phyloP scores from a whole-genome alignment of 2,113 vertebrate species.

The Malurus melanocephalus region DNA sequence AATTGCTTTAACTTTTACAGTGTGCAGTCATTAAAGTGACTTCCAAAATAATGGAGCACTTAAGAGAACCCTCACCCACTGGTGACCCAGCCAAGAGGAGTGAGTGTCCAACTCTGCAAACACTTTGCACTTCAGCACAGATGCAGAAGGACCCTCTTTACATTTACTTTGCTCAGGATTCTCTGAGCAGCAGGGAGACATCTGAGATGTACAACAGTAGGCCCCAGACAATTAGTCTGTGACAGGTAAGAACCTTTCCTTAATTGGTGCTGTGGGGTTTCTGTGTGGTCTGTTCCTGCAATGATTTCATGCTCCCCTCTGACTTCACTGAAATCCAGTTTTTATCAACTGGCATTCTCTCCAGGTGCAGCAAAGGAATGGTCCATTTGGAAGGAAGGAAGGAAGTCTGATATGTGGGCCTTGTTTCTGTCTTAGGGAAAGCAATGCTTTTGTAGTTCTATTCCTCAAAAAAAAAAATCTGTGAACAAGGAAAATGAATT shows the following conservation, averaged over 20 bases:
- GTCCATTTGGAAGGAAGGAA: not conserved
- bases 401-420: not conserved
- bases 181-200: constrained; percentile 16
- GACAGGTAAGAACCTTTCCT: not conserved
- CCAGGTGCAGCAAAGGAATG: constrained; percentile 1
- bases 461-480: not conserved
- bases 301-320: not conserved
- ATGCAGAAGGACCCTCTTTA: not conserved
- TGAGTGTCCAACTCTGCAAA: not conserved
- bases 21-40: constrained; percentile 11
- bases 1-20: constrained; percentile 37
- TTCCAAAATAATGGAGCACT: constrained; percentile 16
- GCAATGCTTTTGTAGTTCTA: constrained; percentile 1
- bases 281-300: not conserved
- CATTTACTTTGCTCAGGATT: not conserved
- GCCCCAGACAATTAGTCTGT: not conserved
- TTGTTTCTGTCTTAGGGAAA: not conserved
- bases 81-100: not conserved
- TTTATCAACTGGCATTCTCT: constrained; percentile 9
- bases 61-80: not conserved
- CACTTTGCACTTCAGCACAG: not conserved
- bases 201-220: constrained; percentile 2
- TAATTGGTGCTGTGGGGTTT: not conserved
- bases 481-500: constrained; percentile 1
- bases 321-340: not conserved